Evolutionary conservation across 92 coral and sea anemone species (phyloP).

Genomic region (Porites divaricata): DNA sequence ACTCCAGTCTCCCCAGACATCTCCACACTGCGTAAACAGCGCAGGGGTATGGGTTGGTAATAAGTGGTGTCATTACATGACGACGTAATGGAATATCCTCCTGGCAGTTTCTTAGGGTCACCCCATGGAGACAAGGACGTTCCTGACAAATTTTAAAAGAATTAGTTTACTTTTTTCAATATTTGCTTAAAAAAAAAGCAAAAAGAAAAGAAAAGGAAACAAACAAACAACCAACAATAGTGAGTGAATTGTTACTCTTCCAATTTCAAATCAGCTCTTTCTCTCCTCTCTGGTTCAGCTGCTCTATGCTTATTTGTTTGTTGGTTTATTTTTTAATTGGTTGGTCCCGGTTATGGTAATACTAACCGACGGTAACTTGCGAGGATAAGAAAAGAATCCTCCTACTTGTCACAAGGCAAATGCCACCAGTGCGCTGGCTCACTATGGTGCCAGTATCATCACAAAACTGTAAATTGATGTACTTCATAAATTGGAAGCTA

Average conservation of each 20-base stretch:
- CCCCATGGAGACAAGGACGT: constrained; percentile 70
- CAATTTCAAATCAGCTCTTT: no score
- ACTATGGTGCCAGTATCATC: constrained; percentile 51
- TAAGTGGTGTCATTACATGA: constrained; percentile 75
- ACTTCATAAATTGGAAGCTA: constrained; percentile 65
- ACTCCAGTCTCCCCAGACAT: constrained; percentile 85
- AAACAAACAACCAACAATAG: no score
- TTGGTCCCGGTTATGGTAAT: no score
- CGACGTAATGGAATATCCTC: constrained; percentile 69
- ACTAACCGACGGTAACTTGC: constrained; percentile 47
- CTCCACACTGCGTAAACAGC: constrained; percentile 78
- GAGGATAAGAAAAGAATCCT: constrained; percentile 80
- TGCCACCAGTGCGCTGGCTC: constrained; percentile 66
- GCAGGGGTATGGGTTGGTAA: constrained; percentile 77
- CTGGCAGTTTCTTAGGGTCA: constrained; percentile 81
- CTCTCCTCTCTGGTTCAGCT: no score
- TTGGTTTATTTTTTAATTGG: no score
- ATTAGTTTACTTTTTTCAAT: no score
- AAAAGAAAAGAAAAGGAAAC: no score
- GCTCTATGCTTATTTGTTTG: no score
- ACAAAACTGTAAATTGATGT: constrained; percentile 49
- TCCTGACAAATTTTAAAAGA: constrained; percentile 21
- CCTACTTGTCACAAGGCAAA: constrained; percentile 77
- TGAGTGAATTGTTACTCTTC: no score
- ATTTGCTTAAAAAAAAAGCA: no score